Conservation (phyloP, 2,888 invertebrate genomes). For the Pollenia griseotomentosa region DNA sequence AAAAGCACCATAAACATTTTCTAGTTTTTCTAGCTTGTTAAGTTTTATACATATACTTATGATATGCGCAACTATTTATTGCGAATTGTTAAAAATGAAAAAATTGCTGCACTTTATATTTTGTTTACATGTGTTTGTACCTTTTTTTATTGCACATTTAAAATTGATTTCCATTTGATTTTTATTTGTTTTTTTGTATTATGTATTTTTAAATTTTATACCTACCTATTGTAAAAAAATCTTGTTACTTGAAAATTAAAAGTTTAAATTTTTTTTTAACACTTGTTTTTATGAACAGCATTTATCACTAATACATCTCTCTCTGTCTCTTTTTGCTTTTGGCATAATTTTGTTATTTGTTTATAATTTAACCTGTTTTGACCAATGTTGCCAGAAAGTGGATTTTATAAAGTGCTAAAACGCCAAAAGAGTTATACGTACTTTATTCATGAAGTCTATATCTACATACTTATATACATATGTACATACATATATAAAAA, state of each 20-base stretch:
- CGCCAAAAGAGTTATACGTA: too few relatives aligned
- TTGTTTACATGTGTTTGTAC: background rate
- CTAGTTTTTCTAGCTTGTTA: slow-evolving; percentile 65
- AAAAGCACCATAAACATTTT: slow-evolving; percentile 51
- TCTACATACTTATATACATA: too few relatives aligned
- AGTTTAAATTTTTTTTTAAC: background rate
- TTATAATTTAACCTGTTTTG: background rate
- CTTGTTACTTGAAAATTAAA: slow-evolving; percentile 16
- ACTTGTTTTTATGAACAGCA: slow-evolving; percentile 28
- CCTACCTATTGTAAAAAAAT: background rate
- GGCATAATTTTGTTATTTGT: background rate
- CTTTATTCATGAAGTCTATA: too few relatives aligned
- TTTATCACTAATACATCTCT: background rate
- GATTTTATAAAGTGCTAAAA: background rate
- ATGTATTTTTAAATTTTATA: slow-evolving; percentile 10
- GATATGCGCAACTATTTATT: background rate
- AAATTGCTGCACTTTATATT: background rate
- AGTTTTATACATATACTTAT: slow-evolving; percentile 31
- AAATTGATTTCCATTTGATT: slow-evolving; percentile 35
- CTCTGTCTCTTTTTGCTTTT: background rate
- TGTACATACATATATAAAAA: too few relatives aligned
- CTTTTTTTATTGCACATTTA: background rate
- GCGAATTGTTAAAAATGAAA: slow-evolving; percentile 1
- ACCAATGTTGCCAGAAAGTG: background rate
- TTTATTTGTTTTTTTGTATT: slow-evolving; percentile 28